Evolutionary conservation across 2,113 vertebrate genomes (phyloP).

Genomic region (Microtus ochrogaster): DNA sequence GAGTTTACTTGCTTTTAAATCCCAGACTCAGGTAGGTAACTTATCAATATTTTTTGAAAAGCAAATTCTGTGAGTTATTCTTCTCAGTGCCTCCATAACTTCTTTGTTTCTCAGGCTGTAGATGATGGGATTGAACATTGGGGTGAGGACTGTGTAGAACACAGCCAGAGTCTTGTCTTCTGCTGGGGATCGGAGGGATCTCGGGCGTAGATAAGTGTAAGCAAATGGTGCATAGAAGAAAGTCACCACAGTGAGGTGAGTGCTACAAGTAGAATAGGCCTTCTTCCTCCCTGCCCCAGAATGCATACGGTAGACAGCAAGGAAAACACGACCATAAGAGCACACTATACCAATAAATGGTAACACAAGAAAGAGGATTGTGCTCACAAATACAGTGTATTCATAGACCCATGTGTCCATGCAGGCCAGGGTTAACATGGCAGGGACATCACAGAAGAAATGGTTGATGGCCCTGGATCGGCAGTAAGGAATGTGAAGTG

Average conservation of each 20-base stretch:
- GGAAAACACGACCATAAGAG: neutral
- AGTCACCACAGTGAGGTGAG: slow-evolving; percentile 42
- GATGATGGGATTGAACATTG: slow-evolving; percentile 3
- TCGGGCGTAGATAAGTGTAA: neutral
- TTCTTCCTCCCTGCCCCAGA: neutral
- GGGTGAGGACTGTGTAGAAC: neutral
- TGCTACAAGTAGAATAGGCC: neutral
- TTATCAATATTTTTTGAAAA: neutral
- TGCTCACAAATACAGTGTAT: slow-evolving; percentile 15
- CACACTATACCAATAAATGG: slow-evolving; percentile 20
- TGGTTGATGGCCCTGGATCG: neutral
- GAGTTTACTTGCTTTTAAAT: neutral
- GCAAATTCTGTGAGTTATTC: neutral
- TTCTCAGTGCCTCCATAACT: neutral
- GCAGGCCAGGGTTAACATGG: slow-evolving; percentile 30
- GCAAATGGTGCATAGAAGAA: neutral
- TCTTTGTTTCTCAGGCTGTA: slow-evolving; percentile 22
- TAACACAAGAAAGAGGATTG: neutral
- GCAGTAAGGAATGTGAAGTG: neutral
- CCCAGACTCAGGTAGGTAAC: neutral
- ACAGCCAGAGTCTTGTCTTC: neutral
- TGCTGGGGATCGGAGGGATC: neutral
- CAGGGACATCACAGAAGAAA: slow-evolving; percentile 35
- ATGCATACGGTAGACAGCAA: neutral
- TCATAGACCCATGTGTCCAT: slow-evolving; percentile 17